Conservation (phyloP, 2,113 vertebrate species). For the Pachyramphus minor region DNA sequence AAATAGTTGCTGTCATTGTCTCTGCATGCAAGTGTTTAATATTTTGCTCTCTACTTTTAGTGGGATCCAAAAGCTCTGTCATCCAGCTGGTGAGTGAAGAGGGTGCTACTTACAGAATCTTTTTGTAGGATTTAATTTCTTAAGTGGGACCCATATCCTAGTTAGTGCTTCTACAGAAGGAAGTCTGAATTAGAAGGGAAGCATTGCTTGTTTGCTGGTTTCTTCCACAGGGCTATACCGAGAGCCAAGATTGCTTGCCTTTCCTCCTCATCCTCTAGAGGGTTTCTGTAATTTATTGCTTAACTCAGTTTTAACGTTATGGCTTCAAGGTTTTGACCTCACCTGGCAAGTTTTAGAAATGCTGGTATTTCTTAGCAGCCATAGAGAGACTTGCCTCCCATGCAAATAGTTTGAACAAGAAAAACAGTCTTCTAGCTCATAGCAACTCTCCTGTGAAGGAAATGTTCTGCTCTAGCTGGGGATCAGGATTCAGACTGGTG, state of each 20-base stretch:
- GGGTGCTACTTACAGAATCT: not conserved
- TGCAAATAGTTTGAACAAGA: not conserved
- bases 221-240: not conserved
- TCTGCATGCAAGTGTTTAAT: accelerated
- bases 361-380: not conserved
- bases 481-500: not conserved
- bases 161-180: not conserved
- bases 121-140: not conserved
- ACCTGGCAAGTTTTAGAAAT: not conserved
- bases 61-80: not conserved
- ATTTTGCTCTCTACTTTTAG: not conserved
- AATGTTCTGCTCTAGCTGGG: not conserved
- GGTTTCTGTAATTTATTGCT: not conserved
- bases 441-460: not conserved
- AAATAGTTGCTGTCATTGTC: not conserved
- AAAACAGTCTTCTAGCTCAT: not conserved
- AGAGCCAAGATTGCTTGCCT: not conserved
- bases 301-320: not conserved
- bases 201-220: not conserved
- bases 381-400: not conserved
- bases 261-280: not conserved
- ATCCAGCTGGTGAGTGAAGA: not conserved
- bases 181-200: not conserved
- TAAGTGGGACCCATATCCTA: not conserved
- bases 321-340: not conserved